Base-by-base conservation (phyloP, 2,888 invertebrate genomes). In the Gastracanthus pulcherrimus region DNA sequence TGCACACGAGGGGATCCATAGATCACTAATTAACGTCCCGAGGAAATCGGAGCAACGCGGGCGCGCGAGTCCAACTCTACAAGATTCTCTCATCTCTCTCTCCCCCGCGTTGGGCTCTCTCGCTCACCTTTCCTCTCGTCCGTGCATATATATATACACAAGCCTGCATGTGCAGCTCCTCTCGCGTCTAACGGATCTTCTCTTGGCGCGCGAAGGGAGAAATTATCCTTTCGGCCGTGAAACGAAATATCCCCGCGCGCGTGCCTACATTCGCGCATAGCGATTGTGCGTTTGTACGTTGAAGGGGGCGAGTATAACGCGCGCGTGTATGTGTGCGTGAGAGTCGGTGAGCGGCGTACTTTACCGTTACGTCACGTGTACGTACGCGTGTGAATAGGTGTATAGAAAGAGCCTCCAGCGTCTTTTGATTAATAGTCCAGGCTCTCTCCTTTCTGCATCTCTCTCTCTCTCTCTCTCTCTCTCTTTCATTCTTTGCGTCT, bases 401-500 rank as follows among this genome's bases (percentile, higher is more conserved):
- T 7, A 11, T 7, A n/a, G 38, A 71, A 85, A 86, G 82, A 84
- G 84, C 86, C 85, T 60, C 80, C 84, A 86, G 51, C 86, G 85
- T 88, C 87, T 72, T 88, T 89, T 90, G 90, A 90, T 90, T 90
- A 90, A 90, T 90, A 89, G 87, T 85, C 85, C 82, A 77, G 85
- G n/a, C n/a, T n/a, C n/a, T n/a, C n/a, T n/a, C n/a, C n/a, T n/a
- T n/a, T n/a, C 83, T 85, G 60, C 78, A 31, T 80, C 62, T n/a
- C n/a, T n/a, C n/a, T n/a, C n/a, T n/a, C n/a, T n/a, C n/a, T n/a
- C n/a, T n/a, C n/a, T 86, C 82, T 81, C 81, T 86, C 79, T 36
- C 34, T 23, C 64, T 34, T 38, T 34, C 19, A 13, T 64, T 34
- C 34, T 9, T 3, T 62, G 2, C 4, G 26, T 34, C 45, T 29